These are phyloP conservation scores for Stichopus horrens DNA, from an alignment of 53 echinoderm and acorn worm species.

Conservation along the genomic window DNA sequence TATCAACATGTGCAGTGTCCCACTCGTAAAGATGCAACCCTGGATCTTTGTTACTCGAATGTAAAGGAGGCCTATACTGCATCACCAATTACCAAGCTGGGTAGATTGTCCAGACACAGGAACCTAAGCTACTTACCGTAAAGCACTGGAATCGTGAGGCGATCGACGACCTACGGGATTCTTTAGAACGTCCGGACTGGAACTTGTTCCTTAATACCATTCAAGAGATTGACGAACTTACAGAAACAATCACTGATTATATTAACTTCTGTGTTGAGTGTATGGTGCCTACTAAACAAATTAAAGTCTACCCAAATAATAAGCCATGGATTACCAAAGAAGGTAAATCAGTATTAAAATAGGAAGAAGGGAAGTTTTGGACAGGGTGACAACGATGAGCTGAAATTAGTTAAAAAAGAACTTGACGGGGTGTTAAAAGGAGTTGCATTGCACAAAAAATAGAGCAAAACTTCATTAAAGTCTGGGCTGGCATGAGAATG, in stretches of 20 bases:
- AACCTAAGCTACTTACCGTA: neutral
- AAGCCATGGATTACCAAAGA: conserved; percentile 52
- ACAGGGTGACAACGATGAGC: conserved; percentile 4
- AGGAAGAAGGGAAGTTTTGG: conserved; percentile 32
- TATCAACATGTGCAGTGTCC: conserved; percentile 25
- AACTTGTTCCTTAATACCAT: conserved; percentile 5
- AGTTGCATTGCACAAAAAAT: neutral
- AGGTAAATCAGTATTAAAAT: conserved; percentile 32
- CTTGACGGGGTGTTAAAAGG: neutral
- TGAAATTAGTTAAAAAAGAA: conserved; percentile 35
- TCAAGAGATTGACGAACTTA: conserved; percentile 36
- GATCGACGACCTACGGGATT: neutral
- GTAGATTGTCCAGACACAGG: conserved; percentile 37
- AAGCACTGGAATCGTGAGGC: conserved; percentile 25
- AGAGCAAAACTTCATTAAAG: conserved; percentile 20
- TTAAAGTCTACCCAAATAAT: conserved; percentile 52
- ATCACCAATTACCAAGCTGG: conserved; percentile 43
- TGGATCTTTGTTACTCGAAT: conserved; percentile 35
- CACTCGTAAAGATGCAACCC: conserved; percentile 6
- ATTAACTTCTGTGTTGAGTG: conserved; percentile 46
- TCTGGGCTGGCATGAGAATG: conserved; percentile 34
- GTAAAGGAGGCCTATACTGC: conserved; percentile 20
- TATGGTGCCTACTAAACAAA: conserved; percentile 27
- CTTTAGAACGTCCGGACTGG: conserved; percentile 22
- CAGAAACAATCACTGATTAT: conserved; percentile 21